Percentiles rank a stretch among this genome's conserved stretches.
These are phyloP conservation scores for Samia ricini DNA, from an alignment of 1,140 invertebrate genomes.

Conservation along the genomic window DNA sequence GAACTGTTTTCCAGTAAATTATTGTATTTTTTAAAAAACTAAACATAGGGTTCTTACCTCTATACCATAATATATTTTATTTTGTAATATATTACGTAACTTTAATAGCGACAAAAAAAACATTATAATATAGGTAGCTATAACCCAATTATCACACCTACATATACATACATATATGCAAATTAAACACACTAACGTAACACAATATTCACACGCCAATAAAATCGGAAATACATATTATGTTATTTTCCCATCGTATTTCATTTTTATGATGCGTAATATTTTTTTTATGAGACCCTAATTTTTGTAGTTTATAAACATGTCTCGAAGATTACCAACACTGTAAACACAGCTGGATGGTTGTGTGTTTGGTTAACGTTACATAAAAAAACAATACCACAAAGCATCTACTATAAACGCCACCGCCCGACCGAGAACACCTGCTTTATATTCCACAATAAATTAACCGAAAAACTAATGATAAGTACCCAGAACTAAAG, in stretches of 20 bases:
- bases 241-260: background rate
- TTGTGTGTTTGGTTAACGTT: background rate
- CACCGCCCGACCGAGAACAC: conserved; percentile 1
- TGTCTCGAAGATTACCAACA: background rate
- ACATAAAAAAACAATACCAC: background rate
- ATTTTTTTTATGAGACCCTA: background rate
- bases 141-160: too few relatives aligned
- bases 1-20: too few relatives aligned
- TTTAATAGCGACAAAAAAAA: too few relatives aligned
- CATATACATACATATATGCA: too few relatives aligned
- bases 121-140: too few relatives aligned
- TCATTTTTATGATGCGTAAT: background rate
- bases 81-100: too few relatives aligned
- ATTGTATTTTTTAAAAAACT: too few relatives aligned
- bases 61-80: too few relatives aligned
- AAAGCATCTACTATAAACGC: background rate
- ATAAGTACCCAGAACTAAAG: conserved; percentile 7
- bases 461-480: conserved; percentile 3
- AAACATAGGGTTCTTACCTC: too few relatives aligned
- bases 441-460: conserved; percentile 8
- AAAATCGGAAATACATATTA: background rate
- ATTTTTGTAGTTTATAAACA: conserved; percentile 1
- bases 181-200: background rate
- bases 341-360: background rate
- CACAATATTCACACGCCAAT: background rate